These are phyloP conservation scores for Ennomos fuscantarius DNA, from an alignment of 2,888 invertebrate genomes.

Conservation along the genomic window DNA sequence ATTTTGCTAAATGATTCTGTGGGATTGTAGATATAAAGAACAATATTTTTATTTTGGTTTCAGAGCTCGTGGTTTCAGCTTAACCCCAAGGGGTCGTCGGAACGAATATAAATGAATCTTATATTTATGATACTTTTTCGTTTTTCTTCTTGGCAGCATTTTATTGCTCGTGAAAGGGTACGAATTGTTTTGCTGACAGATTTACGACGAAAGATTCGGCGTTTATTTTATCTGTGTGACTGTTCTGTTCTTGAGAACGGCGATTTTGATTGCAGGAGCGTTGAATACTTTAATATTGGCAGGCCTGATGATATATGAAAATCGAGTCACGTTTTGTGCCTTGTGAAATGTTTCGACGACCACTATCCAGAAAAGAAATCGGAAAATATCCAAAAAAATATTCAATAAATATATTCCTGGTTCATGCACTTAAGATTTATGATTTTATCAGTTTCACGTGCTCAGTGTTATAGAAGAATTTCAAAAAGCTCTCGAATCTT, in stretches of 20 bases:
- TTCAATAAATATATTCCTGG: too few relatives aligned
- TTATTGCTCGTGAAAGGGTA: conserved; percentile 85
- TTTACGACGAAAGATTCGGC: conserved; percentile 82
- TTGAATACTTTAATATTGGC: conserved; percentile 55
- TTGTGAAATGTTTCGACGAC: conserved; percentile 6
- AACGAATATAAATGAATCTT: conserved; percentile 85
- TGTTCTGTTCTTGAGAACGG: conserved; percentile 61
- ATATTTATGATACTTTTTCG: conserved; percentile 83
- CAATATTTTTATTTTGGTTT: conserved; percentile 37
- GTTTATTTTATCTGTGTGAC: conserved; percentile 78
- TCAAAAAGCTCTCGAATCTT: too few relatives aligned
- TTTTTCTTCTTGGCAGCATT: conserved; percentile 79
- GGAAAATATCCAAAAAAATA: conserved; percentile 24
- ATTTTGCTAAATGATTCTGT: conserved; percentile 20
- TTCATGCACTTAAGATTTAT: too few relatives aligned
- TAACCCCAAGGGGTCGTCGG: conserved; percentile 70
- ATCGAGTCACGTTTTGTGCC: conserved; percentile 33
- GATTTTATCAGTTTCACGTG: too few relatives aligned
- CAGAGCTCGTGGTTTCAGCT: conserved; percentile 61
- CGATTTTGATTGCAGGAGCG: conserved; percentile 55
- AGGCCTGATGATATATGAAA: conserved; percentile 49
- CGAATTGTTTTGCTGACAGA: conserved; percentile 84
- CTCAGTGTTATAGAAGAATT: too few relatives aligned
- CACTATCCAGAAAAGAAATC: conserved; percentile 4
- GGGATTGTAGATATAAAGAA: conserved; percentile 8